Percentiles rank a stretch among this genome's conserved stretches.
phyloP scores from a whole-genome alignment of 2,888 invertebrate species.

The Pachydiplax longipennis region DNA sequence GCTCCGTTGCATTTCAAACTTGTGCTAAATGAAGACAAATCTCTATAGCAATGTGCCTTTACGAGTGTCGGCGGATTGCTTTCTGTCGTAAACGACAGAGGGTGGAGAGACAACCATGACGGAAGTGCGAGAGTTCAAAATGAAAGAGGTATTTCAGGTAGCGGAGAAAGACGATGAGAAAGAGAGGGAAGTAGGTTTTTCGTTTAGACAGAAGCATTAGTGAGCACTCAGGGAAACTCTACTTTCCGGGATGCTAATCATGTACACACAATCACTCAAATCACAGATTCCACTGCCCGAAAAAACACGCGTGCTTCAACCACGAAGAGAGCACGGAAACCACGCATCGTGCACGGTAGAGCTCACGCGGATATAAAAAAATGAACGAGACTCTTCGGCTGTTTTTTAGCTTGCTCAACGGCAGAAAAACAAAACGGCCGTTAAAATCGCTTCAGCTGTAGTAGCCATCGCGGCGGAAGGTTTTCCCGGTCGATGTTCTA shows the following conservation, averaged over 20 bases:
- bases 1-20: background rate
- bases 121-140: background rate
- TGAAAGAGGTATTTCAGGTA: background rate
- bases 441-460: background rate
- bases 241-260: background rate
- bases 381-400: background rate
- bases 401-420: background rate
- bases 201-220: background rate
- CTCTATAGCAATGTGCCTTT: background rate
- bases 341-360: background rate
- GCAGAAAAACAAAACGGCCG: background rate
- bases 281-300: background rate
- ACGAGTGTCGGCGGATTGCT: background rate
- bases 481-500: background rate
- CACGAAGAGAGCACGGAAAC: background rate
- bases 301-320: background rate
- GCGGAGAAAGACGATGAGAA: background rate
- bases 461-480: background rate
- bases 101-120: background rate
- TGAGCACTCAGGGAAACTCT: background rate
- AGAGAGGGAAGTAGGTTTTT: background rate
- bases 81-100: background rate
- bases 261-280: background rate
- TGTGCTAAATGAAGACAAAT: background rate
- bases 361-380: background rate